Percentiles rank a stretch among this genome's conserved stretches.
These are phyloP conservation scores for Acronicta psi DNA, from an alignment of 2,888 invertebrate species.

Conservation along the genomic window DNA sequence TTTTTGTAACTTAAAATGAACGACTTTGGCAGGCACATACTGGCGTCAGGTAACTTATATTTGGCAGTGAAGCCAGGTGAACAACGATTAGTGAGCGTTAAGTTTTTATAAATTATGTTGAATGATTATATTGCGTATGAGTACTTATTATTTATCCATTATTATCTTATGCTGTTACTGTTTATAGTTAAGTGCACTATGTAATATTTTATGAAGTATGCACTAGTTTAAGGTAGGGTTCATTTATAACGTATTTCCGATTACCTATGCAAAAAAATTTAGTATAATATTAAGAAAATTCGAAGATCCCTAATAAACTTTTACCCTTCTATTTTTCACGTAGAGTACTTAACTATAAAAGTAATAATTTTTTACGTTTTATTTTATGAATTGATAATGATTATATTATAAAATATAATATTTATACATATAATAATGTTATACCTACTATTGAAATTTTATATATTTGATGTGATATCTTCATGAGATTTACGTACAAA, in stretches of 20 bases:
- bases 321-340: conserved; percentile 3
- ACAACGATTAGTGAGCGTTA: conserved; percentile 34
- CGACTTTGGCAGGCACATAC: conserved; percentile 19
- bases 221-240: neutral
- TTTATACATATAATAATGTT: conserved; percentile 22
- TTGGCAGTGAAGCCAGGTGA: conserved; percentile 20
- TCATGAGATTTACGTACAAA: conserved; percentile 76
- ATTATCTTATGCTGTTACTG: conserved; percentile 8
- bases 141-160: conserved; percentile 43
- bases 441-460: conserved; percentile 31
- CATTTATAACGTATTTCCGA: too few relatives aligned
- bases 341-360: conserved; percentile 21
- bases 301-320: neutral
- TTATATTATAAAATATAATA: conserved; percentile 7
- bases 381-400: conserved; percentile 19
- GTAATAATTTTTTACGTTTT: conserved; percentile 10
- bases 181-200: conserved; percentile 27
- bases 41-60: conserved; percentile 12
- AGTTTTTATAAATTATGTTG: conserved; percentile 19
- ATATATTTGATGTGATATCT: conserved; percentile 63
- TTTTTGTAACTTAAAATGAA: neutral
- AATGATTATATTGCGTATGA: conserved; percentile 18
- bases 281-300: too few relatives aligned
- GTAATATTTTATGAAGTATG: neutral
- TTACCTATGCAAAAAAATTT: too few relatives aligned